phyloP scores from a whole-genome alignment of 2,113 vertebrate genomes.

The Strix aluco region DNA sequence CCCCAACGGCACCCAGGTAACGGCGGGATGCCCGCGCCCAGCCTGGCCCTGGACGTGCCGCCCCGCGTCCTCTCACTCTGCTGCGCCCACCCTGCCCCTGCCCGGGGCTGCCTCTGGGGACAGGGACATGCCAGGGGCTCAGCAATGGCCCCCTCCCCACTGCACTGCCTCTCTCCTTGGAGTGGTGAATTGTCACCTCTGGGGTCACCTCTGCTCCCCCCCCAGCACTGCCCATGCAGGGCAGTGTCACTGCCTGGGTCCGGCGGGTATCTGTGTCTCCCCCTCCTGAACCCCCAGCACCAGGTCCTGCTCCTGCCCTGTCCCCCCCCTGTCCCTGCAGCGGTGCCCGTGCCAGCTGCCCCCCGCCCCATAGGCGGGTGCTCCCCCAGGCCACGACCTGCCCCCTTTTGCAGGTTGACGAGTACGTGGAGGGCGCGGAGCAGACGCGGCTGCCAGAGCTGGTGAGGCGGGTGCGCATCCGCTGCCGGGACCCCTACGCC shows the following conservation, averaged over 20 bases:
- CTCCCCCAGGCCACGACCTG: fast-evolving
- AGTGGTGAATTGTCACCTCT: no score
- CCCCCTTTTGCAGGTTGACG: background rate
- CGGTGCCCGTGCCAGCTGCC: fast-evolving
- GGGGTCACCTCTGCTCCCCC: background rate
- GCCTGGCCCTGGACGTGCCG: fast-evolving
- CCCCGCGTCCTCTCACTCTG: fast-evolving
- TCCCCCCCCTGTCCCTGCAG: background rate
- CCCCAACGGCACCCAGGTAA: constrained; percentile 33
- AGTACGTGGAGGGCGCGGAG: background rate
- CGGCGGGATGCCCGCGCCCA: fast-evolving
- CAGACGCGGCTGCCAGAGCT: background rate
- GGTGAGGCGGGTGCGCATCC: background rate
- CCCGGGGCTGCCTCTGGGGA: no score
- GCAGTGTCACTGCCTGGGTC: fast-evolving
- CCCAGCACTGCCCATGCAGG: fast-evolving
- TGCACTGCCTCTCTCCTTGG: background rate
- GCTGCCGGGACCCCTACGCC: constrained; percentile 39
- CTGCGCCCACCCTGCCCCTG: background rate
- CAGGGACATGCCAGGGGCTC: no score
- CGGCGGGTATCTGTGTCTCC: background rate
- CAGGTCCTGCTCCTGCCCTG: background rate
- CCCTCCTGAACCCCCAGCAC: background rate
- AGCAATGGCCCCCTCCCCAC: background rate
- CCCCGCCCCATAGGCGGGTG: fast-evolving